Percentiles rank a stretch among this genome's conserved stretches.
phyloP scores from a whole-genome alignment of 2,888 invertebrate species.

The Deroplatys truncata region DNA sequence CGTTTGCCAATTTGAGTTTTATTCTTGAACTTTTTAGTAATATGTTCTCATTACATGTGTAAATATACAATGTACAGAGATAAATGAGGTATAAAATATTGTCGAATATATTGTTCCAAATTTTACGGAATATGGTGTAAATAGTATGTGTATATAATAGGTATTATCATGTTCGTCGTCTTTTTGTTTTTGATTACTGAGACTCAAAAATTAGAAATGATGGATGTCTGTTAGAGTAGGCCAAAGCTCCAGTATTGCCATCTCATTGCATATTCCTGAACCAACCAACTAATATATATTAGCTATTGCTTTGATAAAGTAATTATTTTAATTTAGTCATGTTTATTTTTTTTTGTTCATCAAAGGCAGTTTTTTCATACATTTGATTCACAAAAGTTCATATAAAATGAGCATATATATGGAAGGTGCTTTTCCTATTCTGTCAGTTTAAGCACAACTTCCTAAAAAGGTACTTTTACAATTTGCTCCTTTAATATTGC shows the following conservation, averaged over 20 bases:
- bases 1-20: not conserved
- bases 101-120: not conserved
- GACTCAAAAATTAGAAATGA: not conserved
- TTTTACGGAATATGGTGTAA: not conserved
- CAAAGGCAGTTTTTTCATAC: not conserved
- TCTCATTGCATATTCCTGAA: slow-evolving; percentile 4
- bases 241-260: slow-evolving; percentile 9
- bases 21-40: not conserved
- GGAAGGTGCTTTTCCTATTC: not conserved
- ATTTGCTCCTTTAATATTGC: not conserved
- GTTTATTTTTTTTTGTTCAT: not conserved
- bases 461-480: not conserved
- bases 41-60: not conserved
- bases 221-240: not conserved
- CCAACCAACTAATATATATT: slow-evolving; percentile 1
- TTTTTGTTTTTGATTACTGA: not conserved
- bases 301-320: not conserved
- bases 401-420: not conserved
- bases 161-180: not conserved
- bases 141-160: not conserved
- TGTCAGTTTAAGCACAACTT: not conserved
- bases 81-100: not conserved
- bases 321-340: not conserved
- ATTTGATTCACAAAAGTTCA: not conserved
- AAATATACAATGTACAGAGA: not conserved